These are phyloP conservation scores for Acrocera orbiculus DNA, from an alignment of 2,888 invertebrate genomes.

Conservation along the genomic window DNA sequence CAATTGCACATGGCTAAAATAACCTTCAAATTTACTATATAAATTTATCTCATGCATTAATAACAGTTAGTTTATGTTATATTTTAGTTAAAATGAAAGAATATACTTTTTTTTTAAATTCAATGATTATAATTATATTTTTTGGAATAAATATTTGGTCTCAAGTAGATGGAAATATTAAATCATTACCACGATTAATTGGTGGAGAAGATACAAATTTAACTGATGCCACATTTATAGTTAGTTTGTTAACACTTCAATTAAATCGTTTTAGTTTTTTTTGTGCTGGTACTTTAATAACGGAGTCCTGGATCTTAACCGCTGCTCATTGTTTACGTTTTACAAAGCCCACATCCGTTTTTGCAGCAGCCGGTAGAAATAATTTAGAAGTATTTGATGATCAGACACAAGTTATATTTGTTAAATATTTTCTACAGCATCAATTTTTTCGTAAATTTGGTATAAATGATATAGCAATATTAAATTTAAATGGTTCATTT, in stretches of 20 bases:
- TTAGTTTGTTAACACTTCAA: conserved; percentile 4
- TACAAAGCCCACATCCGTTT: conserved; percentile 5
- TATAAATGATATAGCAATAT: conserved; percentile 11
- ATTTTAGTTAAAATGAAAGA: too few species aligned
- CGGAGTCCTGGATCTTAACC: conserved; percentile 10
- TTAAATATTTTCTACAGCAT: conserved; percentile 5
- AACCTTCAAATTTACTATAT: too few species aligned
- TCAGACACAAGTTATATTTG: conserved; percentile 4
- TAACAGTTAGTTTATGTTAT: too few species aligned
- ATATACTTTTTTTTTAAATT: too few species aligned
- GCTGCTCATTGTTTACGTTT: conserved; percentile 12
- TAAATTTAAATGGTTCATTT: conserved; percentile 9
- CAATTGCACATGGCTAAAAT: too few species aligned
- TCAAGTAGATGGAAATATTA: not conserved
- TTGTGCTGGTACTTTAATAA: conserved; percentile 12
- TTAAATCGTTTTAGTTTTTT: conserved; percentile 2
- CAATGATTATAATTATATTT: too few species aligned
- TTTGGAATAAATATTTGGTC: too few species aligned
- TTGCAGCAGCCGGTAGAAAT: conserved; percentile 8
- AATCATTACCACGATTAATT: conserved; percentile 6
- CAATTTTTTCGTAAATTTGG: conserved; percentile 7
- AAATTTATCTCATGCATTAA: too few species aligned
- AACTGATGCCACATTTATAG: conserved; percentile 8
- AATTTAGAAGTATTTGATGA: conserved; percentile 1
- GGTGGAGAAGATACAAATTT: conserved; percentile 9